Conservation (phyloP, 1,140 invertebrate genomes). For the Drosophila sucinea region DNA sequence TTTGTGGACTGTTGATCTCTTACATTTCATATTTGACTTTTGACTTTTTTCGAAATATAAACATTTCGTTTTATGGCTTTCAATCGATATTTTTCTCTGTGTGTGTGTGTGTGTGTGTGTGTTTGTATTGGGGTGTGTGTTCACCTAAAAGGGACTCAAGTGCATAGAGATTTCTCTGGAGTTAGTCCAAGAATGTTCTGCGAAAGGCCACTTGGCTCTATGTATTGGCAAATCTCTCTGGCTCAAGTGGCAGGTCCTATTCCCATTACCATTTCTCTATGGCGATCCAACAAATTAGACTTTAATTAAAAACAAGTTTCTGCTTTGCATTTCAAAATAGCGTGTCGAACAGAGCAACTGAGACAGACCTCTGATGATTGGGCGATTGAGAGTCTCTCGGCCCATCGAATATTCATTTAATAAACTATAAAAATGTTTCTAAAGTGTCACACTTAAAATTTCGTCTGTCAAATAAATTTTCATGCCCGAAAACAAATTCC, state of each 20-base stretch:
- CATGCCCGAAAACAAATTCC: slow-evolving; percentile 55
- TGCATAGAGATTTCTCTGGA: slow-evolving; percentile 39
- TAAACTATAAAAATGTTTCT: slow-evolving; percentile 66
- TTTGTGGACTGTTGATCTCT: slow-evolving; percentile 53
- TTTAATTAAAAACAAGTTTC: slow-evolving; percentile 66
- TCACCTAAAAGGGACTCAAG: slow-evolving; percentile 70
- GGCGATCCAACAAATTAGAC: slow-evolving; percentile 29
- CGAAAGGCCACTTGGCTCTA: slow-evolving; percentile 42
- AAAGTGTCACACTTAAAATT: slow-evolving; percentile 76
- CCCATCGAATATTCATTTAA: slow-evolving; percentile 54
- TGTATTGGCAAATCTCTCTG: slow-evolving; percentile 51
- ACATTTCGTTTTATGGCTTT: slow-evolving; percentile 74
- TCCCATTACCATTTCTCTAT: not conserved
- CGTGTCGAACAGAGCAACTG: not conserved
- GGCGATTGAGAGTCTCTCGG: not conserved
- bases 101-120: not conserved
- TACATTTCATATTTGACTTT: slow-evolving; percentile 72
- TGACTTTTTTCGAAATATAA: slow-evolving; percentile 75
- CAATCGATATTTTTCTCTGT: slow-evolving; percentile 52
- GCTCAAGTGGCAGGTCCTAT: not conserved
- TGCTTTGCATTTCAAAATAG: slow-evolving; percentile 47
- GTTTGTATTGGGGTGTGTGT: slow-evolving; percentile 4
- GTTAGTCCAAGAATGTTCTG: not conserved
- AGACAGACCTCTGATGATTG: slow-evolving; percentile 5
- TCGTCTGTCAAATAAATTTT: slow-evolving; percentile 70